Conservation (phyloP, 1,140 invertebrate genomes). For the Drosophila melanogaster region DNA sequence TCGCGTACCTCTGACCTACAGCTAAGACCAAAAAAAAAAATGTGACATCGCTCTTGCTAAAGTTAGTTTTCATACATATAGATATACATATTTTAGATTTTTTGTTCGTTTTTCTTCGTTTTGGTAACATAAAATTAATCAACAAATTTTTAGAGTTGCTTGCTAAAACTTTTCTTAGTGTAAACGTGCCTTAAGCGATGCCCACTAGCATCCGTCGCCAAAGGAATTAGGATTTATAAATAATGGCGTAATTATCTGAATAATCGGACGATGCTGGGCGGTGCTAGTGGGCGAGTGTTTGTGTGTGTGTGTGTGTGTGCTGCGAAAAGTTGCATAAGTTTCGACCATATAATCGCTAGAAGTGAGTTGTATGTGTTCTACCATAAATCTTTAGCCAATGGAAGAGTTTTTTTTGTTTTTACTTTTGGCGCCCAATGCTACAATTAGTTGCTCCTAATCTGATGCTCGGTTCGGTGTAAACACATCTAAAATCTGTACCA, state of each 20-base stretch:
- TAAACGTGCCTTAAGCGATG: constrained; percentile 31
- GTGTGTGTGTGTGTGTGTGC: constrained; percentile 39
- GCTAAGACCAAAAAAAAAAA: constrained; percentile 70
- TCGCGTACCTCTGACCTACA: constrained; percentile 60
- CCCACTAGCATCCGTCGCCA: not conserved
- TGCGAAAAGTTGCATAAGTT: constrained; percentile 54
- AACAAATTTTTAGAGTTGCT: constrained; percentile 74
- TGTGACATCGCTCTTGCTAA: constrained; percentile 33
- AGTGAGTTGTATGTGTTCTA: constrained; percentile 29
- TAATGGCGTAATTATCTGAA: not conserved
- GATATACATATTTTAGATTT: constrained; percentile 33
- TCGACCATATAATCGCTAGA: constrained; percentile 33
- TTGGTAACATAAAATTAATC: constrained; percentile 76
- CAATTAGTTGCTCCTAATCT: constrained; percentile 9
- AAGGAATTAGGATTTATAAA: not conserved
- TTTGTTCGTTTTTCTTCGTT: constrained; percentile 26
- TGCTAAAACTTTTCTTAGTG: constrained; percentile 50
- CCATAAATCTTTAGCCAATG: constrained; percentile 22
- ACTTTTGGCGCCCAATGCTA: not conserved
- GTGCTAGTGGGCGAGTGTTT: constrained; percentile 20
- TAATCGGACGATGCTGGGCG: not conserved
- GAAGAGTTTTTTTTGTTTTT: not conserved
- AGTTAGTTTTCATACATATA: constrained; percentile 40
- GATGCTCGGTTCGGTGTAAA: constrained; percentile 43
- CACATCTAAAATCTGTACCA: constrained; percentile 41